phyloP scores from a whole-genome alignment of 2,888 invertebrate species.

The Polyommatus iphigenia region DNA sequence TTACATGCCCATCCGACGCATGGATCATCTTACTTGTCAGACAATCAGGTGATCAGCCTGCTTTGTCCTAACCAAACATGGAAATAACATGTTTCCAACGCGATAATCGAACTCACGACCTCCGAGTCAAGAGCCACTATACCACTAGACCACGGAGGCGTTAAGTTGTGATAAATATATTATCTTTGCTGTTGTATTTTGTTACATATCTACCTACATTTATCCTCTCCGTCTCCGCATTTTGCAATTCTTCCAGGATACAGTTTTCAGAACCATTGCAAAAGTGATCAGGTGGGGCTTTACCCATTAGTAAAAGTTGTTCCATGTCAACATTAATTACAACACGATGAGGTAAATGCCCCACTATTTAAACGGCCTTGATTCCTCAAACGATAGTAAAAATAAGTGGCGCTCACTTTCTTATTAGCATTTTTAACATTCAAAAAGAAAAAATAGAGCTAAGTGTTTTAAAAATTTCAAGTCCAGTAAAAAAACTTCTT shows the following conservation, averaged over 20 bases:
- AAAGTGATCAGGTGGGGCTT: neutral
- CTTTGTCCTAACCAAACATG: too few relatives aligned
- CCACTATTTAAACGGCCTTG: neutral
- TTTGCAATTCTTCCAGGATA: neutral
- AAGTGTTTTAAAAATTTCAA: too few relatives aligned
- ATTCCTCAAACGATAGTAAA: neutral
- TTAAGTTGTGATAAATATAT: too few relatives aligned
- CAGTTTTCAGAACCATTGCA: neutral
- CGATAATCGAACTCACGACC: too few relatives aligned
- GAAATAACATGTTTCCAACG: too few relatives aligned
- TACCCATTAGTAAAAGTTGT: constrained; percentile 13
- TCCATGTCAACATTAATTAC: neutral
- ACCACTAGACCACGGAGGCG: too few relatives aligned
- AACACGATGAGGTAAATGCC: neutral
- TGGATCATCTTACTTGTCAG: too few relatives aligned
- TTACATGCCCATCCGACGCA: too few relatives aligned
- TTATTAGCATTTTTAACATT: neutral
- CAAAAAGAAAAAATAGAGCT: neutral
- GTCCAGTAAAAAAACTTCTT: too few relatives aligned
- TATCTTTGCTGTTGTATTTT: too few relatives aligned
- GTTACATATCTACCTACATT: neutral
- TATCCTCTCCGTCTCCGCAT: neutral
- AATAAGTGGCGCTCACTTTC: neutral
- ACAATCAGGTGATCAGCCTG: too few relatives aligned
- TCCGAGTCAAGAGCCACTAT: too few relatives aligned